Conservation (phyloP, 2,113 vertebrate species). For the Alectura lathami region DNA sequence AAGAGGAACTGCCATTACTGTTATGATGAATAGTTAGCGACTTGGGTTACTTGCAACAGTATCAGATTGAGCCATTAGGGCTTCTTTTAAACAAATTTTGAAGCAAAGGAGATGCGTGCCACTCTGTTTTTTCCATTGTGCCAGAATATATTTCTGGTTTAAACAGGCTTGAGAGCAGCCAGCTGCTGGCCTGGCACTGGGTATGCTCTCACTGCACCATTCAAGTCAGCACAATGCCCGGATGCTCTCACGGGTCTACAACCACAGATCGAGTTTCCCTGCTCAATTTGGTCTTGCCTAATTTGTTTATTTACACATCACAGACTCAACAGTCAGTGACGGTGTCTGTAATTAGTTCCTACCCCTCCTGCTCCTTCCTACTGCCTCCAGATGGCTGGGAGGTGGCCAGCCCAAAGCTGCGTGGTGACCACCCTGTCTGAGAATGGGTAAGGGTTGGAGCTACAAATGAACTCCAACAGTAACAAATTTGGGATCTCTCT, state of each 20-base stretch:
- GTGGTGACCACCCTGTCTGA: not conserved
- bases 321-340: not conserved
- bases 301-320: not conserved
- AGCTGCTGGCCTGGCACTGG: not conserved
- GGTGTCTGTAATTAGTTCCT: not conserved
- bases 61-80: not conserved
- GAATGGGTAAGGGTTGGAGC: accelerated
- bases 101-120: not conserved
- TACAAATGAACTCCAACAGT: not conserved
- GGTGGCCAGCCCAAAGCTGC: too few relatives aligned
- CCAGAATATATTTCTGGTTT: not conserved
- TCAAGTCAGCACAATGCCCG: not conserved
- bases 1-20: not conserved
- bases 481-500: not conserved
- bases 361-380: not conserved
- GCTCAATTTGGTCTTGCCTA: not conserved
- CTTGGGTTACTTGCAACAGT: not conserved
- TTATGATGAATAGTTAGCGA: not conserved
- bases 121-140: not conserved
- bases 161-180: not conserved
- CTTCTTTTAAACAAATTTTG: not conserved
- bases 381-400: not conserved
- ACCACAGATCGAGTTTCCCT: not conserved
- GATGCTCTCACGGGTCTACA: not conserved
- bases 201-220: accelerated